These are phyloP conservation scores for Tursiops truncatus DNA, from an alignment of 2,113 vertebrate species.

Conservation along the genomic window DNA sequence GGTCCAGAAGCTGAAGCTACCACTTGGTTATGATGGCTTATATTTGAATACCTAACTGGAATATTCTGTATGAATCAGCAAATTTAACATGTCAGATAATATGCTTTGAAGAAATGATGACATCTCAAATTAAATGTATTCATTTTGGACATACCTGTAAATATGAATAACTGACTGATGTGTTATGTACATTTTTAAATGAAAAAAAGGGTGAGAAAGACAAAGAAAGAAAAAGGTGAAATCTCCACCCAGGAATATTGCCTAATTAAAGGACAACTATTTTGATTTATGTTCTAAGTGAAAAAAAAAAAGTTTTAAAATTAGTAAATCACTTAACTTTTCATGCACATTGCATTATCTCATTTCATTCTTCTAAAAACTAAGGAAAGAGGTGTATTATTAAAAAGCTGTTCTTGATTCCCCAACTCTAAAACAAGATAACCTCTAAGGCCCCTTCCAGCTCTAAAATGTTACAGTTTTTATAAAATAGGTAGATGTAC, in stretches of 20 bases:
- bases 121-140: not conserved
- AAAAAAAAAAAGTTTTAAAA: not conserved
- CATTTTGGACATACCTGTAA: conserved; percentile 1
- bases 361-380: not conserved
- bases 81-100: conserved; percentile 1
- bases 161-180: not conserved
- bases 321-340: conserved; percentile 14
- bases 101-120: not conserved
- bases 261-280: conserved; percentile 12
- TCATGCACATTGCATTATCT: not conserved
- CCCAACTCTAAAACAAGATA: conserved; percentile 2
- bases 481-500: not conserved
- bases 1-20: not conserved
- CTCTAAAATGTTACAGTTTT: not conserved
- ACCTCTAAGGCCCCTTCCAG: not conserved
- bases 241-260: not conserved
- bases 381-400: not conserved
- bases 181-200: not conserved
- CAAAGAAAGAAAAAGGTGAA: not conserved
- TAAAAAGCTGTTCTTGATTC: conserved; percentile 40
- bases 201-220: not conserved
- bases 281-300: conserved; percentile 37
- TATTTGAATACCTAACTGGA: conserved; percentile 18
- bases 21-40: not conserved
- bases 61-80: not conserved